Conservation (phyloP, 2,888 invertebrate species). For the Maniola hyperantus region DNA sequence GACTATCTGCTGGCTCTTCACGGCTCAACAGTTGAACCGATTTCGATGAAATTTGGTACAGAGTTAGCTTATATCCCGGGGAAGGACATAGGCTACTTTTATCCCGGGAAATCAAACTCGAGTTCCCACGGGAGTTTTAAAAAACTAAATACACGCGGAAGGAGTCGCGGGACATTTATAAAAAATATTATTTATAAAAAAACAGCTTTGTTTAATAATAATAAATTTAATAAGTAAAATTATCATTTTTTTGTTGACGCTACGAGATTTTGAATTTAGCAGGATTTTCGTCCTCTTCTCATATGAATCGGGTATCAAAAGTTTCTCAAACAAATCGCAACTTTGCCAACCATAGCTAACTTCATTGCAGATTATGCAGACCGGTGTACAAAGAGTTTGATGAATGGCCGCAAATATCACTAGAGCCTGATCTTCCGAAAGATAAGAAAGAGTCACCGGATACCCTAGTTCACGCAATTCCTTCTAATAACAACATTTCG, state of each 20-base stretch:
- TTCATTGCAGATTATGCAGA: constrained; percentile 75
- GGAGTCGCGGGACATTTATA: too few relatives aligned
- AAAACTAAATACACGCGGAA: too few relatives aligned
- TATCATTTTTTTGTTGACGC: neutral
- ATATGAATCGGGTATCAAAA: constrained; percentile 29
- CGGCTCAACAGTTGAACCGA: too few relatives aligned
- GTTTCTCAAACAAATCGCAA: constrained; percentile 8
- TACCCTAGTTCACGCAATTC: constrained; percentile 42
- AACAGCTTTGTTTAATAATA: too few relatives aligned
- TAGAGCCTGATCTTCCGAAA: constrained; percentile 69
- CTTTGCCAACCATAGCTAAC: constrained; percentile 20
- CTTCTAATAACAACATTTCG: constrained; percentile 47
- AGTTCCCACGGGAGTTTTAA: too few relatives aligned
- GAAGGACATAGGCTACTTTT: too few relatives aligned
- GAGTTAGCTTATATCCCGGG: too few relatives aligned
- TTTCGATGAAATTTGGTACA: too few relatives aligned
- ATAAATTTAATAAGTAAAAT: too few relatives aligned
- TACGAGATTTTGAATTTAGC: neutral
- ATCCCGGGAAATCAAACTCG: too few relatives aligned
- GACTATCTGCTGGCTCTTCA: too few relatives aligned
- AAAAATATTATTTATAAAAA: too few relatives aligned
- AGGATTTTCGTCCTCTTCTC: constrained; percentile 3
- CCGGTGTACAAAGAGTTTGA: constrained; percentile 85
- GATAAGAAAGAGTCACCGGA: constrained; percentile 60
- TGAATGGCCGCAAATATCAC: constrained; percentile 83